Evolutionary conservation across 2,797 vertebrate species (phyloP).

Genomic region (Euthynnus affinis): DNA sequence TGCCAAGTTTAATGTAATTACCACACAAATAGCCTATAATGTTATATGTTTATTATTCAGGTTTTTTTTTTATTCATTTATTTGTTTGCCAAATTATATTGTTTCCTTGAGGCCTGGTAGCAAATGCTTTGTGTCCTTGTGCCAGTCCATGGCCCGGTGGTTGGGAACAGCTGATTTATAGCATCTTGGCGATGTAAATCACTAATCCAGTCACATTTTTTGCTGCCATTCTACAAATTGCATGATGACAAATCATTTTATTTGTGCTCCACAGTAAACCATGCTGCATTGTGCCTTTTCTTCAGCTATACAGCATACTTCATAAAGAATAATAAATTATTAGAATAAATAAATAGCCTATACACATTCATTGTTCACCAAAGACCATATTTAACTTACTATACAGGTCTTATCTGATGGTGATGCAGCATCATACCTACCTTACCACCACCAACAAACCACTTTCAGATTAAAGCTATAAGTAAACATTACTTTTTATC

Average conservation of each 20-base stretch:
- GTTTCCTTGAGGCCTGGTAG: too few species aligned
- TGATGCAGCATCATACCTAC: neutral
- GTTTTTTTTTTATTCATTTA: too few species aligned
- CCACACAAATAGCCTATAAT: too few species aligned
- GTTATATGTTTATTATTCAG: too few species aligned
- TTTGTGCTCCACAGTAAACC: constrained; percentile 16
- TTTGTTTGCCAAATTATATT: too few species aligned
- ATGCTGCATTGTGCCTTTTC: neutral
- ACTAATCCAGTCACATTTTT: constrained; percentile 11
- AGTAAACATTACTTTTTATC: too few species aligned
- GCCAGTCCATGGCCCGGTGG: too few species aligned
- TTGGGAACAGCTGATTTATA: neutral
- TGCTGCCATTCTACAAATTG: constrained; percentile 1
- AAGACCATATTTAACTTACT: neutral
- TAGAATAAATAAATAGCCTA: neutral
- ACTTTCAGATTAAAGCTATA: neutral
- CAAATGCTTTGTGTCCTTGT: too few species aligned
- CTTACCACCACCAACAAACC: neutral
- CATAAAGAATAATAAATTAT: neutral
- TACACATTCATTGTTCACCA: neutral
- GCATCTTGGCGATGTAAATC: constrained; percentile 3
- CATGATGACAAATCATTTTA: constrained; percentile 5
- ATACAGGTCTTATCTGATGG: neutral
- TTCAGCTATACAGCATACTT: neutral
- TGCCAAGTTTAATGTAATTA: too few species aligned